Base-by-base conservation (phyloP, 2,888 invertebrate genomes). In the Ptychoptera contaminata region DNA sequence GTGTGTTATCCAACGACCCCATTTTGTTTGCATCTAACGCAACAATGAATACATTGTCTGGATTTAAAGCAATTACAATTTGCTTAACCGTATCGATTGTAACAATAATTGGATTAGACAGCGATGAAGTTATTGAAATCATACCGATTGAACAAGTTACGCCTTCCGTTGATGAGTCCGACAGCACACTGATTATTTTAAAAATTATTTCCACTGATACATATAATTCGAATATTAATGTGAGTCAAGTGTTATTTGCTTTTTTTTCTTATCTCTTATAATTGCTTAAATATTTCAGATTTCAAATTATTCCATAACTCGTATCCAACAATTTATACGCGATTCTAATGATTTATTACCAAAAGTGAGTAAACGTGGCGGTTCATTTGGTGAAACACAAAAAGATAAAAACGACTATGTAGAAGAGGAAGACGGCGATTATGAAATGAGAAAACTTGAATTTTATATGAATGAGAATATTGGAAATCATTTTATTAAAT, bases 21-120 rank as follows among this genome's bases (percentile, higher is more conserved):
- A 56, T 65, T 41, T 44, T 64, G 15, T 63, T 63, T 47, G 60
- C 57, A 52, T 53, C 60, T 30, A 60, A 62, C 35, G 58, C 62
- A 3, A 61, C 62, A 2, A 48, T 64, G 12, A 30, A 43, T 14
- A 12, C 29, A 8, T 48, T 52, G 6, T 54, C 52, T 0, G 56
- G 58, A 42, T 45, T 59, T 14, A 55, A 54, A 2, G 50, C 56
- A 1, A 61, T 59, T 0, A 53, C 56, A 40, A 50, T 61, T 12
- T 59, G 61, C 12, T 49, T 64, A 5, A 62, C 64, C 5, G 55
- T 60, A 2, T 50, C 55, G 1, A 54, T 61, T 30, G 52, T 65
- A 41, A 58, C 57, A 8, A 56, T 64, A 2, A 53, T 59, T 44
- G 62, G 62, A 36, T 45, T 55, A 2, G 56, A 58, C 9, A 52